A percentile compares a stretch with the other conserved stretches of the same genome.
These are phyloP conservation scores for Lacanobia wlatinum DNA, from an alignment of 2,888 invertebrate genomes.

Conservation along the genomic window DNA sequence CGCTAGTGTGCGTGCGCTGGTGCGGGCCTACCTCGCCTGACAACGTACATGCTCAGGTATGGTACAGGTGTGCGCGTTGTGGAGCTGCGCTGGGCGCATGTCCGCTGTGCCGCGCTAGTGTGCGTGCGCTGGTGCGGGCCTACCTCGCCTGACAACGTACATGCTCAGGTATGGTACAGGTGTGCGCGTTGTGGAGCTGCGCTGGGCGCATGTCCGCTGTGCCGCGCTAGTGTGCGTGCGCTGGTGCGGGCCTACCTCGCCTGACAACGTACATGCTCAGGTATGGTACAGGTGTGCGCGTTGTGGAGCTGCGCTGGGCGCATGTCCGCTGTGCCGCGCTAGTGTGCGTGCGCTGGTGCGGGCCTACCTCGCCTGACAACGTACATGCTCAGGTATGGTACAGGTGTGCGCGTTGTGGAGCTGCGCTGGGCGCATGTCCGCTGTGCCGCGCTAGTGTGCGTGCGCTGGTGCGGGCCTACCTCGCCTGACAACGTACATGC, in stretches of 20 bases:
- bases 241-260: constrained; percentile 93
- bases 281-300: constrained; percentile 91
- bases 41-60: not conserved
- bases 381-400: not conserved
- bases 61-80: constrained; percentile 93
- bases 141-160: constrained; percentile 79
- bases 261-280: constrained; percentile 63
- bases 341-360: constrained; percentile 96
- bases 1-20: constrained; percentile 95
- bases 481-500: constrained; percentile 75
- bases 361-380: constrained; percentile 89
- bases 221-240: constrained; percentile 96
- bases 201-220: constrained; percentile 96
- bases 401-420: constrained; percentile 95
- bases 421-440: constrained; percentile 96
- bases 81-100: constrained; percentile 97
- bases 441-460: constrained; percentile 96
- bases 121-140: constrained; percentile 96
- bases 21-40: constrained; percentile 92
- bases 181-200: constrained; percentile 96
- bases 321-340: constrained; percentile 97
- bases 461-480: constrained; percentile 94
- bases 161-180: constrained; percentile 64
- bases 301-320: constrained; percentile 96
- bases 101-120: constrained; percentile 96